A percentile compares a stretch with the other conserved stretches of the same genome.
Evolutionary conservation across 2,888 invertebrate genomes (phyloP).

Genomic region (Melanostoma mellinum): DNA sequence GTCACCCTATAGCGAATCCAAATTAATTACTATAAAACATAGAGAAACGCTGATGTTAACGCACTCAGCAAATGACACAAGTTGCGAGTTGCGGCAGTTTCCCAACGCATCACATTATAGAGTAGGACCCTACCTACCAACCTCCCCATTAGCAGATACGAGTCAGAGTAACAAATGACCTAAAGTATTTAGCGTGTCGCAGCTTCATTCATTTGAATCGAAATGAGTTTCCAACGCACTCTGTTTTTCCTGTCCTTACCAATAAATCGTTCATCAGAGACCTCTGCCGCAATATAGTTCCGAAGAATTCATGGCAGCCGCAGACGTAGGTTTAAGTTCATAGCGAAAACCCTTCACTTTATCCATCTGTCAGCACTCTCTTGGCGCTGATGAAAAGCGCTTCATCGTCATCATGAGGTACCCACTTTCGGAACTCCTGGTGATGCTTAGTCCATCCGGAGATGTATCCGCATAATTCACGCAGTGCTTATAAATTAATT

Average conservation of each 20-base stretch:
- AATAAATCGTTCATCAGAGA: constrained; percentile 68
- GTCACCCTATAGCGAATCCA: constrained; percentile 19
- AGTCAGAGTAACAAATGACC: constrained; percentile 39
- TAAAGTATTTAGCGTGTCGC: constrained; percentile 53
- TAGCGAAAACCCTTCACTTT: constrained; percentile 55
- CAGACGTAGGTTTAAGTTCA: background rate
- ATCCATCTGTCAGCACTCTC: constrained; percentile 56
- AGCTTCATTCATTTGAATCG: constrained; percentile 64
- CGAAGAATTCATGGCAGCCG: constrained; percentile 30
- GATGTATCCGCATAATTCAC: constrained; percentile 66
- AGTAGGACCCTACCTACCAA: too few species aligned
- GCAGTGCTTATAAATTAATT: constrained; percentile 73
- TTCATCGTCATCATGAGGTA: constrained; percentile 52
- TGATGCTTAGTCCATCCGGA: constrained; percentile 58
- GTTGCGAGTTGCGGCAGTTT: constrained; percentile 56
- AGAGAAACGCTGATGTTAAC: constrained; percentile 31
- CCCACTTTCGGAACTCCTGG: constrained; percentile 20
- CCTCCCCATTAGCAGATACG: too few species aligned
- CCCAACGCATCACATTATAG: constrained; percentile 7
- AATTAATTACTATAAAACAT: constrained; percentile 39
- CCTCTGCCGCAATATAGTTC: background rate
- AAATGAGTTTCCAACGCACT: constrained; percentile 55
- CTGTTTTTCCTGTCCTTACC: background rate
- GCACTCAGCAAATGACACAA: constrained; percentile 56
- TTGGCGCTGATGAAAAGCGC: constrained; percentile 11